Evolutionary conservation across 2,113 vertebrate species (phyloP).

Genomic region (Delphinapterus leucas): DNA sequence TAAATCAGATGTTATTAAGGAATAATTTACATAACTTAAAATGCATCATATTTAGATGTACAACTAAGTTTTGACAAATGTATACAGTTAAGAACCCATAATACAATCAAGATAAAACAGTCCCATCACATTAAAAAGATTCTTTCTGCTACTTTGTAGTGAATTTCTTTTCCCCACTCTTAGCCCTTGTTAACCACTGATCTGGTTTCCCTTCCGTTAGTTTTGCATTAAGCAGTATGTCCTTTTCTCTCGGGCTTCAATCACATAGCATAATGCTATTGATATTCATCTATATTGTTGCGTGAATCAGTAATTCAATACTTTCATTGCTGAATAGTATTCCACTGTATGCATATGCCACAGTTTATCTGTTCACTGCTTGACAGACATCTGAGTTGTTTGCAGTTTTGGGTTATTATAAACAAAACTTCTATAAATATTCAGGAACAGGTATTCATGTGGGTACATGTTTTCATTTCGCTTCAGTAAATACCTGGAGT

Average conservation of each 20-base stretch:
- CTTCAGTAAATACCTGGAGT: not conserved
- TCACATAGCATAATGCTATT: not conserved
- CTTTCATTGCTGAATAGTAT: not conserved
- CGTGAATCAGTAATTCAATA: too few relatives aligned
- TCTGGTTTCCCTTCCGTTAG: not conserved
- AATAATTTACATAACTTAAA: not conserved
- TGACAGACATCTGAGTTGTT: not conserved
- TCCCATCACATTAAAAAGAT: not conserved
- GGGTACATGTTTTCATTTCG: not conserved
- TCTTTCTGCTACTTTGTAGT: not conserved
- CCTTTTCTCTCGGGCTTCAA: not conserved
- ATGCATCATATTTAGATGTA: not conserved
- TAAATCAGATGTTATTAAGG: not conserved
- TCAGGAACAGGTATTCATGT: not conserved
- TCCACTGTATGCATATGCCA: not conserved
- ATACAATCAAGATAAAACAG: not conserved
- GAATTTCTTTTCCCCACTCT: not conserved
- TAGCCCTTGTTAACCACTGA: not conserved
- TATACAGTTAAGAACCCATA: not conserved
- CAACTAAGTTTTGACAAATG: not conserved
- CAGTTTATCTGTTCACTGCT: not conserved
- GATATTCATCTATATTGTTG: not conserved
- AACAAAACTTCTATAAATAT: not conserved
- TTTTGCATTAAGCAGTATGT: not conserved
- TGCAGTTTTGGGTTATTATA: not conserved